Conservation (phyloP, 2,113 vertebrate species). For the Clarias magur region DNA sequence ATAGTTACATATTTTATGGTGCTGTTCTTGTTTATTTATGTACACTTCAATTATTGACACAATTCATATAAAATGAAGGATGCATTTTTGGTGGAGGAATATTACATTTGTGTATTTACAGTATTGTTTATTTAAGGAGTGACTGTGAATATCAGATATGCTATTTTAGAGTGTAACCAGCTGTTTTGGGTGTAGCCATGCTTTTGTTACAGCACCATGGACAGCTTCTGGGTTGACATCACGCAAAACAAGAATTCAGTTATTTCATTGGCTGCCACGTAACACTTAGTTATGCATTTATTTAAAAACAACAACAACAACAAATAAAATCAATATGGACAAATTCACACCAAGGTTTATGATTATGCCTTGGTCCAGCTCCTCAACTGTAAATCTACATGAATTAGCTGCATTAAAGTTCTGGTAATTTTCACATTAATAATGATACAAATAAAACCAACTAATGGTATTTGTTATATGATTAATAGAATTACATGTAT, state of each 20-base stretch:
- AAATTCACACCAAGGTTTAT: not conserved
- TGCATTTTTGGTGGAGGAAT: not conserved
- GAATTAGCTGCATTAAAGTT: not conserved
- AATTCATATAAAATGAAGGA: not conserved
- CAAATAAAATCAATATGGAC: conserved; percentile 5
- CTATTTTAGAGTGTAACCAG: not conserved
- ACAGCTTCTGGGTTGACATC: conserved; percentile 56
- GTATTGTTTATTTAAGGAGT: not conserved
- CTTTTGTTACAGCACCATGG: conserved; percentile 62
- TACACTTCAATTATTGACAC: not conserved
- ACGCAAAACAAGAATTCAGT: not conserved
- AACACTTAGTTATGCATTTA: not conserved
- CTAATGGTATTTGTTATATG: not conserved
- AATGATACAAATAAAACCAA: not conserved
- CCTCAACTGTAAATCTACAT: not conserved
- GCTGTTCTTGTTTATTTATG: not conserved
- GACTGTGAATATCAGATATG: not conserved
- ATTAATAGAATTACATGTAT: not conserved
- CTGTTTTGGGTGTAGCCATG: not conserved
- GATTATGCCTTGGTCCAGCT: not conserved
- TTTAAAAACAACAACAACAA: not conserved
- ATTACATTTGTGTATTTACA: not conserved
- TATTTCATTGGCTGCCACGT: not conserved
- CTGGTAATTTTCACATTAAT: not conserved
- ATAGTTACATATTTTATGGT: not conserved